Conservation (phyloP, 2,113 vertebrate genomes). For the Microtus richardsoni region DNA sequence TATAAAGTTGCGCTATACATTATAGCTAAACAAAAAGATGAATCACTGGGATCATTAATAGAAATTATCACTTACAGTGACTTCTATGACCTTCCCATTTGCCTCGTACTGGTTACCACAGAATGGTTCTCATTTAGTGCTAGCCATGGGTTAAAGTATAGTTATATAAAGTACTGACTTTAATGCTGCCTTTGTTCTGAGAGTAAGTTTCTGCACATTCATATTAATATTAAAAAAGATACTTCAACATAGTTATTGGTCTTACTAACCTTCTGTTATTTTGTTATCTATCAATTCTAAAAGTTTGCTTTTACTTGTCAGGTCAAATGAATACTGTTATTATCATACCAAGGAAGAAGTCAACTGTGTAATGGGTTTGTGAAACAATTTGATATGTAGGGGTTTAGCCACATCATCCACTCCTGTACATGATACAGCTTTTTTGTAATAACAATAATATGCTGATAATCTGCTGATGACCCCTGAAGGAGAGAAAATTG, state of each 20-base stretch:
- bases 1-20: not conserved
- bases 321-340: conserved; percentile 27
- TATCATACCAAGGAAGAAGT: conserved; percentile 11
- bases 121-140: not conserved
- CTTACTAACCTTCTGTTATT: conserved; percentile 2
- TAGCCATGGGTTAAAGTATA: not conserved
- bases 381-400: conserved; percentile 31
- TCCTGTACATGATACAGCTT: not conserved
- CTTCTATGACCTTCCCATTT: not conserved
- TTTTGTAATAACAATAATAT: conserved; percentile 33
- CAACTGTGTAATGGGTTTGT: conserved; percentile 27
- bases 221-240: conserved; percentile 49
- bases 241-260: conserved; percentile 38
- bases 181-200: conserved; percentile 41
- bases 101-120: not conserved
- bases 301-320: conserved; percentile 39
- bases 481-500: not conserved
- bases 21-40: not conserved
- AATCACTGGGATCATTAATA: not conserved
- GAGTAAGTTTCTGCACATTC: conserved; percentile 39
- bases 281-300: conserved; percentile 30
- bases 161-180: conserved; percentile 29
- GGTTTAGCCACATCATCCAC: not conserved
- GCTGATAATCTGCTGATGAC: not conserved
- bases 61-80: not conserved